Evolutionary conservation across 2,797 vertebrate genomes (phyloP).

Genomic region (Myotis findleyi): DNA sequence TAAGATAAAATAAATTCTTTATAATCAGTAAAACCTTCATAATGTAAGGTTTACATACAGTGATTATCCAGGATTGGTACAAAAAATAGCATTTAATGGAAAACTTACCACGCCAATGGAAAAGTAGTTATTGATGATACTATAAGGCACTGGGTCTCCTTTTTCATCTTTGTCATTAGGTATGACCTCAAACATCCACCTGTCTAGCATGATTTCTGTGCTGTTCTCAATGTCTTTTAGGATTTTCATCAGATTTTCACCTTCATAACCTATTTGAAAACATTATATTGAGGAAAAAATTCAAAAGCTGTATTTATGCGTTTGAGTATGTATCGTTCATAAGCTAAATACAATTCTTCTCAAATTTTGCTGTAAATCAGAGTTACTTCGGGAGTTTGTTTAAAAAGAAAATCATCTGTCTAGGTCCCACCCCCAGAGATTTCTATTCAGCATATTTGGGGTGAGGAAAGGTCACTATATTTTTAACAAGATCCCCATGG

Average conservation of each 20-base stretch:
- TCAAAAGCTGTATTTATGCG: not conserved
- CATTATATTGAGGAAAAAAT: not conserved
- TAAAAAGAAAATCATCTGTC: not conserved
- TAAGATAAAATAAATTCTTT: conserved; percentile 76
- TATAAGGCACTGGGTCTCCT: conserved; percentile 97
- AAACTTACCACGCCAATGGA: conserved; percentile 97
- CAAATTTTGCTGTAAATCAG: not conserved
- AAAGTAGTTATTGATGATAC: conserved; percentile 98
- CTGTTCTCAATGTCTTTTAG: conserved; percentile 95
- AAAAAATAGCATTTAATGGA: conserved; percentile 60
- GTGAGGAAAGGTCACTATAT: conserved; percentile 13
- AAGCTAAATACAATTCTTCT: not conserved
- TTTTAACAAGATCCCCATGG: conserved; percentile 73
- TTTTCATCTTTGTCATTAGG: conserved; percentile 95
- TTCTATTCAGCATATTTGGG: not conserved
- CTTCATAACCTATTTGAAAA: conserved; percentile 92
- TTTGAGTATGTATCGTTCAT: not conserved
- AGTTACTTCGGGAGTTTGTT: not conserved
- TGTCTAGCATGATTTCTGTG: conserved; percentile 93
- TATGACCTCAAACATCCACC: conserved; percentile 96
- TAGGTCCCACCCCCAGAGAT: not conserved
- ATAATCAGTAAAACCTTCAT: conserved; percentile 73
- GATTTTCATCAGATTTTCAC: conserved; percentile 95
- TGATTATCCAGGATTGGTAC: conserved; percentile 64
- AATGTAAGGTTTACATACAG: not conserved